Evolutionary conservation across 2,797 vertebrate genomes (phyloP).

Genomic region (Leucoraja ocellata): DNA sequence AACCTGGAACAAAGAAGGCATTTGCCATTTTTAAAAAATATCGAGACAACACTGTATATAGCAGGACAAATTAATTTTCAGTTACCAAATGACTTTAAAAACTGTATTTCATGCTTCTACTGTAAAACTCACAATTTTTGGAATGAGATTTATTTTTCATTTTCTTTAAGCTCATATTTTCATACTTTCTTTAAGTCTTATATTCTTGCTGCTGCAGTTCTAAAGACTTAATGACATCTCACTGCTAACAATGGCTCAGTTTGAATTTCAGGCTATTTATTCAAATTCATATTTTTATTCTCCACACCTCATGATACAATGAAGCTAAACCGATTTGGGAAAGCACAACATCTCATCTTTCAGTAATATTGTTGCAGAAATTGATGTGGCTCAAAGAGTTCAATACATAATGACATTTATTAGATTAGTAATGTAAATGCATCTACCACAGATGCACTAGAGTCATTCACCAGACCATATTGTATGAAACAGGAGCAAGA

Average conservation of each 20-base stretch:
- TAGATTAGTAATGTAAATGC: conserved; percentile 10
- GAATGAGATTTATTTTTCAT: neutral
- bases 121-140: neutral
- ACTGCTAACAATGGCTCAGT: conserved; percentile 42
- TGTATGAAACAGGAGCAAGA: too few species aligned
- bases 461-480: neutral
- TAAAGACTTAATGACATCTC: conserved; percentile 40
- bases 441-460: neutral
- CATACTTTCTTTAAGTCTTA: neutral
- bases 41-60: neutral
- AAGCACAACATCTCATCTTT: neutral
- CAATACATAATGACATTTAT: neutral
- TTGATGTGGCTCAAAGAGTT: neutral
- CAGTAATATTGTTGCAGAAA: neutral
- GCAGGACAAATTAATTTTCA: conserved; percentile 2
- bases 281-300: conserved; percentile 41
- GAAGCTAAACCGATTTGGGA: conserved; percentile 34
- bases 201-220: neutral
- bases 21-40: neutral
- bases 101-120: neutral
- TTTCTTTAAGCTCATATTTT: neutral
- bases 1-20: neutral
- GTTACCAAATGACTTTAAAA: neutral
- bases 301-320: conserved; percentile 38
- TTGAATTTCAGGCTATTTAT: conserved; percentile 45